Evolutionary conservation across 2,888 invertebrate species (phyloP).

Genomic region (Epistrophella euchroma): DNA sequence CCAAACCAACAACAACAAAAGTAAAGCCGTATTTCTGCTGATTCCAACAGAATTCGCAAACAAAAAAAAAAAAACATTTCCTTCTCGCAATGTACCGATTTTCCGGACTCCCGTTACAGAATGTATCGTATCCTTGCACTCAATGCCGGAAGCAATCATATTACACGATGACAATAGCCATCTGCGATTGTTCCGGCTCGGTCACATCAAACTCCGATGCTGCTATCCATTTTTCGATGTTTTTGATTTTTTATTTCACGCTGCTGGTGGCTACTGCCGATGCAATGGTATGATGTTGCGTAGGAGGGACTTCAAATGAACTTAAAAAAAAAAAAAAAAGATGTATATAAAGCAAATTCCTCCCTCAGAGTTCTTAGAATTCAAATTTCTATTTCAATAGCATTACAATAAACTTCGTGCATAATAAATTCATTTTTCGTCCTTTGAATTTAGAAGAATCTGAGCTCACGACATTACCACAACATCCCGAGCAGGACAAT

Average conservation of each 20-base stretch:
- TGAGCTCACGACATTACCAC: not conserved
- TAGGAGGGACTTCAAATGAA: conserved; percentile 19
- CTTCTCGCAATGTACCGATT: not conserved
- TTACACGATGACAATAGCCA: conserved; percentile 65
- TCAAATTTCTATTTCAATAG: conserved; percentile 10
- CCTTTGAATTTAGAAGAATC: not conserved
- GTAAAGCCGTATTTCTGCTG: conserved; percentile 51
- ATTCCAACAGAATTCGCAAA: conserved; percentile 33
- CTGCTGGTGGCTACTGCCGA: not conserved
- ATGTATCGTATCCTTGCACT: conserved; percentile 23
- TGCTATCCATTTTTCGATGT: not conserved
- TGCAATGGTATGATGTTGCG: conserved; percentile 6
- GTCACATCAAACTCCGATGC: conserved; percentile 2
- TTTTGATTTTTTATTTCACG: not conserved
- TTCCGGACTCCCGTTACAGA: conserved; percentile 2
- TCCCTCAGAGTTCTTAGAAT: conserved; percentile 8
- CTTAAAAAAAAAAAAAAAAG: conserved; percentile 8
- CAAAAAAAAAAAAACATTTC: conserved; percentile 17
- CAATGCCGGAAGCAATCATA: conserved; percentile 67
- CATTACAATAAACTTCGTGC: conserved; percentile 18
- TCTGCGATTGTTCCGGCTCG: conserved; percentile 49
- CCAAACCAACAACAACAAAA: not conserved
- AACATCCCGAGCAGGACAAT: conserved; percentile 11
- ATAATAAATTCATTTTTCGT: conserved; percentile 55
- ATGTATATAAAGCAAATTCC: conserved; percentile 51